Evolutionary conservation across 1,140 invertebrate genomes (phyloP), one percentile per base, ranked within the genome.

Genomic region (Hycleus phaleratus): DNA sequence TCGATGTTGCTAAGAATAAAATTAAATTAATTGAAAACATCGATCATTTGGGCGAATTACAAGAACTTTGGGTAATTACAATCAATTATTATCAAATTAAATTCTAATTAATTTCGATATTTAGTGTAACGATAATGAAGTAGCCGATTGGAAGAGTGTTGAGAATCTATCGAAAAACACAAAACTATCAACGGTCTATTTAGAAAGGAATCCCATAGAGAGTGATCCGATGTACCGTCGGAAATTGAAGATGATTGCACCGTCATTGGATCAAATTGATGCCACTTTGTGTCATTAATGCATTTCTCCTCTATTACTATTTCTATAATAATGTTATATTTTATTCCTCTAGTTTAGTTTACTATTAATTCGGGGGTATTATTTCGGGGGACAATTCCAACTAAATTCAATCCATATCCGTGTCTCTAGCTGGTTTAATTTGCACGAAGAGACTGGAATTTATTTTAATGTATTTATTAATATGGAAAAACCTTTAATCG

Each of bases 81-180:
- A 6, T 0, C 25, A 12, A 18, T 24, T 8, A 9, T 32, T 12
- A 26, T 12, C 25, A 45, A 4, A 57, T 18, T 18, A 18, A 18
- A 18, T 18, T 18, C 18, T 18, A 18, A 25, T 25, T 45, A 12
- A 39, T 39, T 45, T 43, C 42, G 0, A 46, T 49, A 75, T 85
- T 57, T 73, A 96, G 92, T 78, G 96, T 46, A 98, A 98, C 74
- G 86, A 97, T 70, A 99, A 99, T 75, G 77, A 85, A 68, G 83
- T 98, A 45, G 77, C 82, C 48, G 85, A 91, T 46, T 98, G 95
- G 95, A 82, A 81, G 26, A 87, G 88, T 44, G 67, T 98, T 4
- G 86, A 96, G 46, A 79, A 82, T 50, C 77, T 98, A 46, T 77
- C 80, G 42, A 65, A 78, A 0, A 86, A 95, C 62, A 86, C 85